These are phyloP conservation scores for Cephalopterus ornatus DNA, from an alignment of 2,113 vertebrate species.

Conservation along the genomic window DNA sequence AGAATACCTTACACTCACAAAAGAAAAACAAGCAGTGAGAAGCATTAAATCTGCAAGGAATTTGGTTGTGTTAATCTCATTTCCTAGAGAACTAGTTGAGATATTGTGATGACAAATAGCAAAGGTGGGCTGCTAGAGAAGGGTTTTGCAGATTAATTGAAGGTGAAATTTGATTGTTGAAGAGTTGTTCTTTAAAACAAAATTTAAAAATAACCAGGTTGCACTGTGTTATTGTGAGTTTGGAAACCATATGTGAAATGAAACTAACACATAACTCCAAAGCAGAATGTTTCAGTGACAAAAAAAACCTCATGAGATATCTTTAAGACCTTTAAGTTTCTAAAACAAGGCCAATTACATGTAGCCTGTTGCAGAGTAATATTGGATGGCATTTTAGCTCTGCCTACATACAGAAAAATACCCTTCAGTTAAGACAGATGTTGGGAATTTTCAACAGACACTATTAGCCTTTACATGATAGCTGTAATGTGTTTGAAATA, in stretches of 20 bases:
- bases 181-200: background rate
- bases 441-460: background rate
- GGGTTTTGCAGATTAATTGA: background rate
- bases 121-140: background rate
- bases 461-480: background rate
- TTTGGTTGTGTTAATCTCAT: background rate
- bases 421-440: background rate
- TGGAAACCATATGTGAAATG: background rate
- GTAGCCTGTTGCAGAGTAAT: background rate
- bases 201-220: background rate
- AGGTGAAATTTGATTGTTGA: background rate
- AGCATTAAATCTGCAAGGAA: background rate
- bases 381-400: conserved; percentile 32
- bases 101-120: background rate
- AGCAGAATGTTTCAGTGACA: background rate
- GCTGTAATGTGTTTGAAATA: background rate
- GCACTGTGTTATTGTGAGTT: background rate
- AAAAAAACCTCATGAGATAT: background rate
- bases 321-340: conserved; percentile 19
- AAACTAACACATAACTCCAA: background rate
- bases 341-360: conserved; percentile 7
- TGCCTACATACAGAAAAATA: conserved; percentile 12
- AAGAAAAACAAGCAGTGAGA: background rate
- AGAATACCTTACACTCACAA: background rate
- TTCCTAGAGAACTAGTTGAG: background rate